Percentiles rank a stretch among this genome's conserved stretches.
Evolutionary conservation across 1,140 invertebrate genomes (phyloP).

Genomic region (Drosophila nebulosa): DNA sequence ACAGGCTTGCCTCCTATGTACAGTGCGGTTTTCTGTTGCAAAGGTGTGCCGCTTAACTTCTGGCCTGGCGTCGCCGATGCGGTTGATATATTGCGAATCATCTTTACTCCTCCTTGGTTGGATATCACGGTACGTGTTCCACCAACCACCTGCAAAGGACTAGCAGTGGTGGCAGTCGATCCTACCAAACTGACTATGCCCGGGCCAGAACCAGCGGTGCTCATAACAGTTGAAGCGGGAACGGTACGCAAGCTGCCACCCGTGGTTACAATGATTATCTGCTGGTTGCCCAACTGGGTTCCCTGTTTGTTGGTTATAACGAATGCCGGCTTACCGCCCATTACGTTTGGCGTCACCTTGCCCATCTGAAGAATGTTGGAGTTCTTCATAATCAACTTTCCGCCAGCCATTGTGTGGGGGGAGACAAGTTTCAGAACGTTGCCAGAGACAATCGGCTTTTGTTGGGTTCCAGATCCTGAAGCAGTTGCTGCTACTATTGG

Average conservation of each 20-base stretch:
- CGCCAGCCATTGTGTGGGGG: constrained; percentile 77
- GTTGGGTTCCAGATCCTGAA: constrained; percentile 53
- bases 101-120: constrained; percentile 83
- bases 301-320: constrained; percentile 80
- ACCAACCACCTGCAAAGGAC: constrained; percentile 45
- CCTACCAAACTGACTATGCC: constrained; percentile 73
- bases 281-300: constrained; percentile 83
- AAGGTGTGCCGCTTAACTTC: constrained; percentile 21
- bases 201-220: constrained; percentile 84
- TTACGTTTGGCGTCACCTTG: constrained; percentile 81
- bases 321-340: constrained; percentile 76
- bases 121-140: constrained; percentile 80
- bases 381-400: constrained; percentile 85
- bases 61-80: constrained; percentile 18
- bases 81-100: constrained; percentile 84
- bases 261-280: constrained; percentile 88
- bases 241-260: constrained; percentile 84
- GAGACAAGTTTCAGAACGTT: constrained; percentile 76
- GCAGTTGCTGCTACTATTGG: constrained; percentile 82
- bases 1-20: constrained; percentile 86
- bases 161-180: constrained; percentile 53
- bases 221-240: constrained; percentile 80
- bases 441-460: constrained; percentile 65
- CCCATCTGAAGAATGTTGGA: constrained; percentile 87
- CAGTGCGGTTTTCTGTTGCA: constrained; percentile 83